Percentiles rank a stretch among this genome's conserved stretches.
These are phyloP conservation scores for Sycophaga agraensis DNA, from an alignment of 1,140 invertebrate species.

Conservation along the genomic window DNA sequence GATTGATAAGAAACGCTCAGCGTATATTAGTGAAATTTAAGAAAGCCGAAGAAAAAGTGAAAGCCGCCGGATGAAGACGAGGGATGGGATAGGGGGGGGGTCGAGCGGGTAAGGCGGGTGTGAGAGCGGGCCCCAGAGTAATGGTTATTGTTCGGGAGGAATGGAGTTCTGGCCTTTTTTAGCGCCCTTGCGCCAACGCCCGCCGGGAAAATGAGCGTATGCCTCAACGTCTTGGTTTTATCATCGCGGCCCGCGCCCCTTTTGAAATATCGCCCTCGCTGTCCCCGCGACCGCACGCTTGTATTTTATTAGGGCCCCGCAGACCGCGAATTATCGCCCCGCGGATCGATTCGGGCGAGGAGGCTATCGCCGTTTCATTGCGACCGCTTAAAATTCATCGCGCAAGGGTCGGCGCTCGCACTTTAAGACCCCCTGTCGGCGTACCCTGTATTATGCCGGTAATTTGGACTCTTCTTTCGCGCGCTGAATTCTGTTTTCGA, in stretches of 20 bases:
- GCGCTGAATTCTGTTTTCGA: no score
- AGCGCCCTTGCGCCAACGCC: background rate
- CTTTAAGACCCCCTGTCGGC: no score
- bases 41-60: background rate
- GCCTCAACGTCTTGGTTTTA: slow-evolving; percentile 28
- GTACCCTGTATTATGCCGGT: no score
- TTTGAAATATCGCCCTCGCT: slow-evolving; percentile 20
- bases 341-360: background rate
- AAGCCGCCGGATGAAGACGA: background rate
- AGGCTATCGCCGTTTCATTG: slow-evolving; percentile 10
- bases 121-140: slow-evolving; percentile 10
- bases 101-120: background rate
- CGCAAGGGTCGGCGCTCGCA: background rate
- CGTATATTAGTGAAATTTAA: background rate
- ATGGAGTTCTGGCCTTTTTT: slow-evolving; percentile 23
- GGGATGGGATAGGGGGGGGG: background rate
- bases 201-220: slow-evolving; percentile 20
- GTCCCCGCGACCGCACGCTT: background rate
- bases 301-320: slow-evolving; percentile 22
- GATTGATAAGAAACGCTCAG: no score
- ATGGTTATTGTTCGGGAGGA: slow-evolving; percentile 27
- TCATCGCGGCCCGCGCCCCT: slow-evolving; percentile 2
- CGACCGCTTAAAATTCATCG: slow-evolving; percentile 9
- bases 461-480: no score
- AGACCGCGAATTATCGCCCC: slow-evolving; percentile 9